Base-by-base conservation (phyloP, 2,113 vertebrate genomes). In the Ctenomys sociabilis region DNA sequence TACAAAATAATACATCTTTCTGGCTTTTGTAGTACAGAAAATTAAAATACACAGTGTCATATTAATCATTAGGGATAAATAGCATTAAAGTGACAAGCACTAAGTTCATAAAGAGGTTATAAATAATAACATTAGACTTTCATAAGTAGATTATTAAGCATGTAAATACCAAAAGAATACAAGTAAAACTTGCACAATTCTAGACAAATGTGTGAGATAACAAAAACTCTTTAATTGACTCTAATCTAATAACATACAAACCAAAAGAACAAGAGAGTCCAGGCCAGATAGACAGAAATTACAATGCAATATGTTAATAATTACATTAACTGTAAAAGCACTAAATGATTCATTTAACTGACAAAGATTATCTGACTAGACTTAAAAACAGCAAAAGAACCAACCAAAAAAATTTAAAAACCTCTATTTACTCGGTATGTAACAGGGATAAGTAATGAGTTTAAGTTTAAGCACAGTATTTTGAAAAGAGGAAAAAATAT, bases 381-480 rank as follows among this genome's bases (percentile, higher is more conserved):
- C 61, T 63, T 73, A 59, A 92, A 91, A 88, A 40, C 26, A 88
- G 52, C 7, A 2, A 43, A 81, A 84, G 0, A 86, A 73, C 83
- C 0, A 77, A 75, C 16, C 54, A 75, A 90, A 59, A 49, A 49
- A 49, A 49, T n/a, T n/a, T n/a, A 49, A 49, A 49, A 49, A n/a
- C n/a, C n/a, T n/a, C n/a, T n/a, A n/a, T n/a, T n/a, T n/a, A n/a
- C n/a, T n/a, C n/a, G 70, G 37, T 83, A 1, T 91, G 73, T 83
- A 40, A 6, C 40, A 64, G 4, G 0, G 13, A 35, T 45, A 93
- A 63, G 30, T 80, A 85, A 80, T 11, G 5, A 75, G 7, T 19
- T 81, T 95, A 95, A 91, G 54, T 16, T 81, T 95, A 95, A 91
- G 68, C 43, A 63, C 91, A 93, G 10, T 13, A 37, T 91, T 93